Conservation (phyloP, 2,888 invertebrate genomes). For the Lucinisca nassula region DNA sequence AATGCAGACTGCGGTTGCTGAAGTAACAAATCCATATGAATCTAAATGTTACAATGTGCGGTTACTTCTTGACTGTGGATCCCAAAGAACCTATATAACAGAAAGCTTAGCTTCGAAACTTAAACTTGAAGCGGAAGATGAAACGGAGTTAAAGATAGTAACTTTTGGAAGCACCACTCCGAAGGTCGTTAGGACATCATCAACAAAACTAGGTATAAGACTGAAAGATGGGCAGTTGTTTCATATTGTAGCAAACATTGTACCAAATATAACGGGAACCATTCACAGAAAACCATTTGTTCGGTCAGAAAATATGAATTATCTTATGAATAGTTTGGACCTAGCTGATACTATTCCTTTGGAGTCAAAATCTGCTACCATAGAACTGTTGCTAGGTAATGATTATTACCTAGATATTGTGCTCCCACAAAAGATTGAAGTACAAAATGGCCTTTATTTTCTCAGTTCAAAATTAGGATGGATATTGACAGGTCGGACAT, state of each 20-base stretch:
- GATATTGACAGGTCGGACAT: slow-evolving; percentile 14
- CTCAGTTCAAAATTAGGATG: slow-evolving; percentile 18
- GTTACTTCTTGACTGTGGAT: slow-evolving; percentile 24
- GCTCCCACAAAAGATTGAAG: slow-evolving; percentile 11
- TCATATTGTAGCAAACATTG: slow-evolving; percentile 25
- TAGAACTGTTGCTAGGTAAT: slow-evolving; percentile 33
- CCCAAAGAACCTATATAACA: slow-evolving; percentile 27
- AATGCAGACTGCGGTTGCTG: slow-evolving; percentile 30
- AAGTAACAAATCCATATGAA: slow-evolving; percentile 9
- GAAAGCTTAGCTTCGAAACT: slow-evolving; percentile 13
- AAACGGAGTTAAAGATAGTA: slow-evolving; percentile 14
- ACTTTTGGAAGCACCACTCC: slow-evolving; percentile 37
- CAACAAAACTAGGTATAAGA: neutral
- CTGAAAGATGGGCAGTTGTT: slow-evolving; percentile 30
- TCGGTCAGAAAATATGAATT: slow-evolving; percentile 4
- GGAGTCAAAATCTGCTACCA: neutral
- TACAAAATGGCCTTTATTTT: slow-evolving; percentile 26
- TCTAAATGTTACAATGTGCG: neutral
- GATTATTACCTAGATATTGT: slow-evolving; percentile 28
- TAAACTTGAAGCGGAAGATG: neutral
- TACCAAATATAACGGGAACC: slow-evolving; percentile 31
- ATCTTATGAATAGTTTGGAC: slow-evolving; percentile 25
- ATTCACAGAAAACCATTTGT: slow-evolving; percentile 38
- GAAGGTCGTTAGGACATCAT: slow-evolving; percentile 15
- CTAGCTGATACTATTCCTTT: slow-evolving; percentile 29